Evolutionary conservation across 2,113 vertebrate genomes (phyloP).

Genomic region (Acanthochromis polyacanthus): DNA sequence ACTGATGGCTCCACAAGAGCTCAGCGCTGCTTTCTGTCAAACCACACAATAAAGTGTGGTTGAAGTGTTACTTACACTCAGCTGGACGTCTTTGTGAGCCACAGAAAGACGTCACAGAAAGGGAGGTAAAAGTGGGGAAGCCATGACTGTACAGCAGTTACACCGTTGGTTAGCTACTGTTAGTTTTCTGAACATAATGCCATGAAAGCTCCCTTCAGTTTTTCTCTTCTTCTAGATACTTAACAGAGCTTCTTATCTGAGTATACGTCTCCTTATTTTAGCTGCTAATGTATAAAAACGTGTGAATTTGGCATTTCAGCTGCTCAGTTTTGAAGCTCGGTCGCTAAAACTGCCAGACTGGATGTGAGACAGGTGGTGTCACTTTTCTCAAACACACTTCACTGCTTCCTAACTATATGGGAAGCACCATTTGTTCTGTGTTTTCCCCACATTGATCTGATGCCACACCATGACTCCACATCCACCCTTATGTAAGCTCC

Average conservation of each 20-base stretch:
- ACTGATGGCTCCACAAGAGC: neutral
- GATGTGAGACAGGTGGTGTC: neutral
- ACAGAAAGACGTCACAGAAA: constrained; percentile 12
- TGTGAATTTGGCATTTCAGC: too few relatives aligned
- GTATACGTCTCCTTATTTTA: too few relatives aligned
- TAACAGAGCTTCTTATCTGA: too few relatives aligned
- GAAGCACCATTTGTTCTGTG: constrained; percentile 9
- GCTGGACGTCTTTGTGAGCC: constrained; percentile 41
- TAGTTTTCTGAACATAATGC: neutral
- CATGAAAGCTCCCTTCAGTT: neutral
- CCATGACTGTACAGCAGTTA: neutral
- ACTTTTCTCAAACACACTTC: neutral
- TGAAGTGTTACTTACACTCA: constrained; percentile 47
- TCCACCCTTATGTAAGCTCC: constrained; percentile 35
- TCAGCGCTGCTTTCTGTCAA: constrained; percentile 20
- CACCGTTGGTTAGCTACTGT: neutral
- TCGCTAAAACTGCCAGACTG: too few relatives aligned
- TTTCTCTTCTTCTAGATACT: neutral
- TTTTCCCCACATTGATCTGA: neutral
- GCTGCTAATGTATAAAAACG: too few relatives aligned
- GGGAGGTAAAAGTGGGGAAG: neutral
- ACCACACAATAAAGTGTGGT: constrained; percentile 34
- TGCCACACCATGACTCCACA: constrained; percentile 1
- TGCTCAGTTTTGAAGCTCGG: too few relatives aligned
- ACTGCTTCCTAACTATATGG: neutral